phyloP scores from a whole-genome alignment of 2,888 invertebrate genomes.

The Ennomos fuscantarius region DNA sequence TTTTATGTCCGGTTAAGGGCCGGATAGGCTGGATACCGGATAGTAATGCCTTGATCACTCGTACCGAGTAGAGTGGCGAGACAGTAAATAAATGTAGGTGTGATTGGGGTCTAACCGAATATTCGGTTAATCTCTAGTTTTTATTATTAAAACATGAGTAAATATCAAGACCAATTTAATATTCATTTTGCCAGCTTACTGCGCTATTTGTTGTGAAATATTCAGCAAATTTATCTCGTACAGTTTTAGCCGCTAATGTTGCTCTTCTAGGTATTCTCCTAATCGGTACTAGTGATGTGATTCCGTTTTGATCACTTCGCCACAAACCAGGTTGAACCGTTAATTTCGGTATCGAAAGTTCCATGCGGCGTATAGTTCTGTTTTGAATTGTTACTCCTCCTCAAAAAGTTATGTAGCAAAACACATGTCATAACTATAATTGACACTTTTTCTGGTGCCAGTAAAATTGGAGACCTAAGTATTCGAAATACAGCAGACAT shows the following conservation, averaged over 20 bases:
- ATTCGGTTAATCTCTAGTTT: neutral
- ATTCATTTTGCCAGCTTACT: conserved; percentile 1
- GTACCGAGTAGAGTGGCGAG: no score
- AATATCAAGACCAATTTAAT: conserved; percentile 1
- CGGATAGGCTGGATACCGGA: no score
- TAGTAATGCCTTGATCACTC: no score
- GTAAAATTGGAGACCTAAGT: conserved; percentile 30
- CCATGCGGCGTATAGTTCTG: conserved; percentile 1
- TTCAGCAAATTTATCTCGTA: conserved; percentile 8
- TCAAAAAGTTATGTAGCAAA: neutral
- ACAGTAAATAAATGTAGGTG: no score
- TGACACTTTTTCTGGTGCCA: conserved; percentile 19
- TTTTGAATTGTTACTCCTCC: conserved; percentile 5
- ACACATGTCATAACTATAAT: conserved; percentile 1
- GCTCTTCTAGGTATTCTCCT: conserved; percentile 8
- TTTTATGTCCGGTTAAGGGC: no score
- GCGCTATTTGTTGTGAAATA: neutral
- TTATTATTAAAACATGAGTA: neutral
- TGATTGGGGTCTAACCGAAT: no score
- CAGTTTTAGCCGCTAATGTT: conserved; percentile 2
- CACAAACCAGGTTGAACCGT: conserved; percentile 4
- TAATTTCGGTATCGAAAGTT: conserved; percentile 6
- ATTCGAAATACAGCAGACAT: conserved; percentile 30
- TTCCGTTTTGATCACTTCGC: neutral
- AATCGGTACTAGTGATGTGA: conserved; percentile 6